Conservation (phyloP, 2,888 invertebrate genomes). For the Mythimna ferrago region DNA sequence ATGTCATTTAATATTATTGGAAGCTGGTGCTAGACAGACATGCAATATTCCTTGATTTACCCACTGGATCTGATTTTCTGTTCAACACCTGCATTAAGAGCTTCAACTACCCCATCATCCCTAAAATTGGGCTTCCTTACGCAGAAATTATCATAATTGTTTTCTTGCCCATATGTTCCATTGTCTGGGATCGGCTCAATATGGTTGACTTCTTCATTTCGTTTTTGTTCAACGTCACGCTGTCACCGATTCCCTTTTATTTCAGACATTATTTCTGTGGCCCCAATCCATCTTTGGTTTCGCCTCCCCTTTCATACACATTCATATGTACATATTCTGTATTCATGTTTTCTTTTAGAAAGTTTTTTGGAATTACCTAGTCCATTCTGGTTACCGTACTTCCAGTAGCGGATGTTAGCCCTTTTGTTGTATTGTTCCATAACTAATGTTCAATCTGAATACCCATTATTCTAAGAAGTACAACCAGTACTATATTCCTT, state of each 20-base stretch:
- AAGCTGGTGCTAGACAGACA: not conserved
- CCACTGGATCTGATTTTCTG: not conserved
- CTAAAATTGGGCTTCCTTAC: not conserved
- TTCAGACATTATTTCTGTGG: too few relatives aligned
- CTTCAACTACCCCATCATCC: not conserved
- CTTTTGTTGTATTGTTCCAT: constrained; percentile 22
- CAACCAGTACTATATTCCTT: constrained; percentile 43
- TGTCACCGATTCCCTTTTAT: not conserved
- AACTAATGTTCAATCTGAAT: constrained; percentile 31
- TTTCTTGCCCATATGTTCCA: not conserved
- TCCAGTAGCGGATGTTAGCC: constrained; percentile 12
- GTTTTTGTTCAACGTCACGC: not conserved
- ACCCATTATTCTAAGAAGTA: constrained; percentile 50
- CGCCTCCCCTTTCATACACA: too few relatives aligned
- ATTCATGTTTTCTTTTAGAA: too few relatives aligned
- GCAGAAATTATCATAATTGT: not conserved
- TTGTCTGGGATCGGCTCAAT: not conserved
- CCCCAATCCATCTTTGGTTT: too few relatives aligned
- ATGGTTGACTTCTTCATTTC: not conserved
- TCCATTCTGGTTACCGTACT: not conserved
- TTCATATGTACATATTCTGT: too few relatives aligned
- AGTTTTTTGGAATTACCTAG: too few relatives aligned
- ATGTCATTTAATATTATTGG: too few relatives aligned
- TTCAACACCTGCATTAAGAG: not conserved
- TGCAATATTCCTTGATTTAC: not conserved